A percentile compares a stretch with the other conserved stretches of the same genome.
phyloP scores from a whole-genome alignment of 2,888 invertebrate species.

The Sicus ferrugineus region DNA sequence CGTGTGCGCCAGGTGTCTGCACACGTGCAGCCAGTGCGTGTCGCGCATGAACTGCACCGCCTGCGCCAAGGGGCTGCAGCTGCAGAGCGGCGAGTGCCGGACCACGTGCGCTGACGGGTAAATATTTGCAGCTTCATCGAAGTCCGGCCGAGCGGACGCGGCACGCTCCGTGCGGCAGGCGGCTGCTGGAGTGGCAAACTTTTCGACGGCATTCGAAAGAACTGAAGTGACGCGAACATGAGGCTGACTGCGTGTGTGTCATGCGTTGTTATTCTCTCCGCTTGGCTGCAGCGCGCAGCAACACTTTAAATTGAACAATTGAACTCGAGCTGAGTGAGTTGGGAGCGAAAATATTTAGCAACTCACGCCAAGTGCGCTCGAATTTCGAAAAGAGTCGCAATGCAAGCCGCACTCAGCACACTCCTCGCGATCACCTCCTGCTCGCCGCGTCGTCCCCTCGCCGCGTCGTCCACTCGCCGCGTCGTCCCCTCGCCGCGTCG shows the following conservation, averaged over 20 bases:
- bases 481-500: not conserved
- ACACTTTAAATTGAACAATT: not conserved
- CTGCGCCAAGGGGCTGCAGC: conserved; percentile 77
- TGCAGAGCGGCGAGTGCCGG: conserved; percentile 84
- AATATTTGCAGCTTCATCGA: conserved; percentile 42
- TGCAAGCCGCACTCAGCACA: not conserved
- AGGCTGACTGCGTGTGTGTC: not conserved
- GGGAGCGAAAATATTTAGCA: not conserved
- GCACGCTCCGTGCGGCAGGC: not conserved
- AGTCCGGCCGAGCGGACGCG: not conserved
- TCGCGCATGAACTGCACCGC: conserved; percentile 82
- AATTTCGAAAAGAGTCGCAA: not conserved
- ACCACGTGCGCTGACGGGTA: conserved; percentile 79
- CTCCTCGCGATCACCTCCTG: not conserved
- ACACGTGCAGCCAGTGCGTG: conserved; percentile 80
- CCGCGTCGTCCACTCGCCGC: not conserved
- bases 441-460: not conserved
- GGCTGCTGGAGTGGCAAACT: not conserved
- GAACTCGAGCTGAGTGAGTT: not conserved
- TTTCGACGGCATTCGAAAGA: not conserved
- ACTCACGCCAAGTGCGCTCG: not conserved
- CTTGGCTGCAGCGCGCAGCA: not conserved
- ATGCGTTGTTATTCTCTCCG: not conserved
- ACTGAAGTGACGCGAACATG: no score
- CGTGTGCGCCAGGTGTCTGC: conserved; percentile 79